Base-by-base conservation (phyloP, 2,113 vertebrate genomes). In the Scomber japonicus region DNA sequence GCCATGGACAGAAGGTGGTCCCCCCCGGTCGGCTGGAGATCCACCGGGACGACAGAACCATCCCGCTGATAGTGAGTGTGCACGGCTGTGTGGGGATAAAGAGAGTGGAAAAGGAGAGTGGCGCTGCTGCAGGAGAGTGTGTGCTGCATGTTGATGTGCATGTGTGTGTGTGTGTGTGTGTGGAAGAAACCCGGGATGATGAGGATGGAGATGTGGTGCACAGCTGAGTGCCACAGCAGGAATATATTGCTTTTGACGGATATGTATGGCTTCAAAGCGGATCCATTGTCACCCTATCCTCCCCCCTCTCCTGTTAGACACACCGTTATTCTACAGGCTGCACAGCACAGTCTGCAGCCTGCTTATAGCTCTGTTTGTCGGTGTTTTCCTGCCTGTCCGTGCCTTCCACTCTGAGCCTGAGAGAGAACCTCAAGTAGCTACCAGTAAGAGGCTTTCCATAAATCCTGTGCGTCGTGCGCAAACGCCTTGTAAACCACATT, bases 31-130 rank as follows among this genome's bases (percentile, higher is more conserved):
- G 96, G 80, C 90, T 95, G 82, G 97, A 97, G 91, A 94, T 94
- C 82, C 96, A 95, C 88, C 94, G 97, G 64, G 97, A 98, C 71
- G 97, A 97, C 92, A 91, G 97, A 89, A 97, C 96, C 92, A 93
- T 97, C 92, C 96, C 97, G 87, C 95, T 97, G 48, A 95, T 95
- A 67, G 97, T 99, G 94, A 98, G 98, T 96, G 67, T 11, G 12
- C 27, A 71, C 11, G 14, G 69, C 80, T 66, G 24, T 27, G 59
- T 0, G 11, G 30, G 61, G 27, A 4, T 51, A 17, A 19, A 15
- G 68, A 10, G 31, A 27, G 35, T 8, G 35, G 8, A 30, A 27
- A 17, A 7, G 44, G n/a, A 4, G 21, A n/a, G 46, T 3, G 16
- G 50, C 56, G 53, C 46, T 48, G 71, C 88, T 89, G 92, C 87